phyloP scores from a whole-genome alignment of 2,888 invertebrate genomes.

The Stenoptilia bipunctidactyla region DNA sequence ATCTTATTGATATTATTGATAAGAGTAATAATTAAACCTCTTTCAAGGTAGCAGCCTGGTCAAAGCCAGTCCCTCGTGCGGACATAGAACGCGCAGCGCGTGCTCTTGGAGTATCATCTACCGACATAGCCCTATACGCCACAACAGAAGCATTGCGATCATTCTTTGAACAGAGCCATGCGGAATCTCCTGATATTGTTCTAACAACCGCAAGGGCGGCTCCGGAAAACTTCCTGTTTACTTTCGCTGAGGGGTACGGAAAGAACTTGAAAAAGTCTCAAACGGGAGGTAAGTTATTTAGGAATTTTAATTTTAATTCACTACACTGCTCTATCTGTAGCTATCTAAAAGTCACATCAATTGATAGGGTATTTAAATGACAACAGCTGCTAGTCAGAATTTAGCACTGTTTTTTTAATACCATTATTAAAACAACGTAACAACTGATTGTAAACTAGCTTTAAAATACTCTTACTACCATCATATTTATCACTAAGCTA shows the following conservation, averaged over 20 bases:
- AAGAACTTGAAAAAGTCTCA: slow-evolving; percentile 66
- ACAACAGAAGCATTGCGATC: slow-evolving; percentile 75
- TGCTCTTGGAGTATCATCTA: slow-evolving; percentile 72
- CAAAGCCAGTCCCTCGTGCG: slow-evolving; percentile 72
- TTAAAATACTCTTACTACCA: too few species aligned
- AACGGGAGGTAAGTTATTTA: slow-evolving; percentile 48
- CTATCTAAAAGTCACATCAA: too few species aligned
- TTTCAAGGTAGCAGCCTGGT: slow-evolving; percentile 76
- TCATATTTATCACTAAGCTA: too few species aligned
- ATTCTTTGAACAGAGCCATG: slow-evolving; percentile 70
- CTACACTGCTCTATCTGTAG: too few species aligned
- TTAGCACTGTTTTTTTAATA: too few species aligned
- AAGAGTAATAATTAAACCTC: too few species aligned
- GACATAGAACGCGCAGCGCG: slow-evolving; percentile 70
- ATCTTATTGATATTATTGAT: too few species aligned
- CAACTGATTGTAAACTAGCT: too few species aligned
- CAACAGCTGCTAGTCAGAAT: too few species aligned
- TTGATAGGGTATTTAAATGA: too few species aligned
- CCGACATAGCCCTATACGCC: slow-evolving; percentile 75
- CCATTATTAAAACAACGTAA: too few species aligned
- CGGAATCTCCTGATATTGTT: slow-evolving; percentile 67
- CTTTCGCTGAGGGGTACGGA: slow-evolving; percentile 55
- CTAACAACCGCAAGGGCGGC: slow-evolving; percentile 75
- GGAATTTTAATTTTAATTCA: too few species aligned
- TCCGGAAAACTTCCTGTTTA: slow-evolving; percentile 67